Percentiles rank a stretch among this genome's conserved stretches.
Conservation (phyloP, 2,113 vertebrate species). For the Podarcis cretensis region DNA sequence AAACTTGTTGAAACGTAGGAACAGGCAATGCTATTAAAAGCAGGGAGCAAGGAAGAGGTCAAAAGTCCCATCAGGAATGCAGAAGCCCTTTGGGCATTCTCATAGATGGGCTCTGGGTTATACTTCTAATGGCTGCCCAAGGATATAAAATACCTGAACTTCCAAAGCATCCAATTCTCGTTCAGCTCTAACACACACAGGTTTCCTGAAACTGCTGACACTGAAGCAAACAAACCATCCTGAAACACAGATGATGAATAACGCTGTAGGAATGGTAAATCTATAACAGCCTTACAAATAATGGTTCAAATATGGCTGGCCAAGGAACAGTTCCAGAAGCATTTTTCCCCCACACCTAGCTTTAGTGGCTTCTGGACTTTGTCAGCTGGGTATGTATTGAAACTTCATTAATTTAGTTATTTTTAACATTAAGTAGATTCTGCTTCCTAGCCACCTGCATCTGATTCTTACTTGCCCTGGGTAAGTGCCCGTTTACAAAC, state of each 20-base stretch:
- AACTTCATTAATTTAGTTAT: background rate
- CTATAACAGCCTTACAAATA: background rate
- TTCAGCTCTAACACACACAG: no score
- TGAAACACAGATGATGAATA: background rate
- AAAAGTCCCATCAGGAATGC: background rate
- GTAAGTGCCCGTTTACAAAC: background rate
- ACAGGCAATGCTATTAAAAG: background rate
- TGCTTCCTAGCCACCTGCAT: background rate
- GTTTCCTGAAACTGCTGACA: background rate
- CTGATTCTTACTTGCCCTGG: background rate
- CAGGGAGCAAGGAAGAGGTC: background rate
- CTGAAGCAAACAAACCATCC: background rate
- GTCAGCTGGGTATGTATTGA: background rate
- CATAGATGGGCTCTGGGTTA: background rate
- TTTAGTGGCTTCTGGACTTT: background rate
- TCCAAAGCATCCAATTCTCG: background rate
- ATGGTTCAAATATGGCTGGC: background rate
- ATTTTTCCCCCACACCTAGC: background rate
- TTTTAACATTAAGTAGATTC: background rate
- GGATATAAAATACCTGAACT: background rate
- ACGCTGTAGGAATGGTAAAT: background rate
- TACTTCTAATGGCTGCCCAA: background rate
- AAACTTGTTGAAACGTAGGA: background rate
- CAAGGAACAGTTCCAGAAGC: background rate
- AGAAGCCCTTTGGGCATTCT: background rate